These are phyloP conservation scores for Psittacula echo DNA, from an alignment of 2,797 vertebrate genomes.

Conservation along the genomic window DNA sequence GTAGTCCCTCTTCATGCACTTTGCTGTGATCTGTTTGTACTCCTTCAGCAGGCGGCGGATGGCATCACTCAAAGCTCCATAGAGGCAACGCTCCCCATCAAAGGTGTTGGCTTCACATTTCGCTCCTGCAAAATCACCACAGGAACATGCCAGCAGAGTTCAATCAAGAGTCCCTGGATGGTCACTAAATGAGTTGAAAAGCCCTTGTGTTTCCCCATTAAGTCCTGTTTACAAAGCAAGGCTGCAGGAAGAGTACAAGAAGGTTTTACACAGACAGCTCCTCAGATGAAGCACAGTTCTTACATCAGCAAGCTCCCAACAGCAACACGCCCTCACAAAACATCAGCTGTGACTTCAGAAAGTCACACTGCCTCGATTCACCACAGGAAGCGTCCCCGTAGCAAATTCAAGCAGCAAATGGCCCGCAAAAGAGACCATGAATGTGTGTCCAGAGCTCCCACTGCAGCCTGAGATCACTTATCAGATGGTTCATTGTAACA, in stretches of 20 bases:
- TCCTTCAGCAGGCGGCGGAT: constrained; percentile 91
- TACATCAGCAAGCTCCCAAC: background rate
- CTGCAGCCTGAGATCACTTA: background rate
- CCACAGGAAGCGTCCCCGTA: background rate
- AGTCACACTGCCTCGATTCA: background rate
- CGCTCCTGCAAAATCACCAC: constrained; percentile 80
- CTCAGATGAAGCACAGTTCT: background rate
- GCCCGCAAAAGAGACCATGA: background rate
- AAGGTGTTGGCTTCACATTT: constrained; percentile 98
- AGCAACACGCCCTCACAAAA: background rate
- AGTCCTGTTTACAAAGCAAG: background rate
- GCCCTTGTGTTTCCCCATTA: background rate
- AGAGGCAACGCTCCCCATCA: constrained; percentile 93
- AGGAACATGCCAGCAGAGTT: background rate
- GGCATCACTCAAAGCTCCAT: constrained; percentile 90
- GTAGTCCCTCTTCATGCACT: constrained; percentile 90
- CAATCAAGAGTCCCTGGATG: background rate
- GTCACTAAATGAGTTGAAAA: background rate
- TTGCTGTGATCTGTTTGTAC: constrained; percentile 91
- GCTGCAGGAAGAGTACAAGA: background rate
- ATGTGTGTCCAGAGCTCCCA: background rate
- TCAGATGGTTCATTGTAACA: background rate
- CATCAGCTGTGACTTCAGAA: background rate
- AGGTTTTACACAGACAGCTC: background rate
- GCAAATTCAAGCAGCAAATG: background rate